Base-by-base conservation (phyloP, 2,888 invertebrate genomes). In the Phaonia tiefii region DNA sequence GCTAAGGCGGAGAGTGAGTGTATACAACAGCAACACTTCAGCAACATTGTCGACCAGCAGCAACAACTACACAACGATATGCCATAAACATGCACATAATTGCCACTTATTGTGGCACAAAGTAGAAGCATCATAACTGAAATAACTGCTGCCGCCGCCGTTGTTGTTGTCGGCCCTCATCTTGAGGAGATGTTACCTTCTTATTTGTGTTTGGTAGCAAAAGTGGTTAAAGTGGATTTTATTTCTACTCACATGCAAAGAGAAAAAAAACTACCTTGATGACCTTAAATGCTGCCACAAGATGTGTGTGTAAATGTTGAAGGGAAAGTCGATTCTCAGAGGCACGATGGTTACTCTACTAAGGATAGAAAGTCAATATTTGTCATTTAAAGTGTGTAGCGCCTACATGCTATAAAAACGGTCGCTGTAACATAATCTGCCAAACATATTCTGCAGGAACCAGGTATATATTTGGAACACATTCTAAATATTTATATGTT, bases 61-160 rank as follows among this genome's bases (percentile, higher is more conserved):
- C 26, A 39, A 8, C 51, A 42, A 63, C 63, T 15, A 25, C 10
- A 25, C 10, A 13, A 72, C 67, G 56, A n/a, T 4, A n/a, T 42
- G 17, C 69, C 54, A 78, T 72, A 75, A 77, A 81, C 78, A 56
- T 78, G 78, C 67, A 75, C 67, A 69, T 81, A 81, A 81, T 81
- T 81, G 75, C 81, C 75, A 78, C 78, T 81, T 81, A 81, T 75
- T 63, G 69, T 73, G 72, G 63, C 63, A 63, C 31, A 31, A 31
- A 31, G 31, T 72, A 72, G 65, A 72, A 72, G 51, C 58, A 72
- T 75, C 20, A 80, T 66, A 74, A 69, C 60, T 73, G 71, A 11
- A 71, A 66, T 15, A 15, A 56, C 56, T 39, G 17, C 44, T 58
- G 25, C 26, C n/a, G 31, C 3, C 37, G 46, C 54, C 46, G 63